phyloP scores from a whole-genome alignment of 2,797 vertebrate species.

The Gymnoscopelus braueri region DNA sequence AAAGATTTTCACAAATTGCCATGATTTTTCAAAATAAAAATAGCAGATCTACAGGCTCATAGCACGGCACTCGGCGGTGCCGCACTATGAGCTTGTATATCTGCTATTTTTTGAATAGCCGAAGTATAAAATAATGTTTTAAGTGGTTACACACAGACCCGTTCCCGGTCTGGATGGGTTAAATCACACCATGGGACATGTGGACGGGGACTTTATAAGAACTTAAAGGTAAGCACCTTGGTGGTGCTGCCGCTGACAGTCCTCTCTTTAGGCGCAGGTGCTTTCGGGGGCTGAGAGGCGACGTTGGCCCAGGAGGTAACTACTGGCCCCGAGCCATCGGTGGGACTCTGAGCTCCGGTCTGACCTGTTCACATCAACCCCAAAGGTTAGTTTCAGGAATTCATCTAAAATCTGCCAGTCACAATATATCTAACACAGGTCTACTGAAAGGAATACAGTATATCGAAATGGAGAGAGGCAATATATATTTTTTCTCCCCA shows the following conservation, averaged over 20 bases:
- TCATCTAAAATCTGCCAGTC: too few relatives aligned
- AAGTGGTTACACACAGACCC: too few relatives aligned
- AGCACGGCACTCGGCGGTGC: too few relatives aligned
- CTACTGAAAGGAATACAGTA: too few relatives aligned
- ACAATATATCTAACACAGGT: too few relatives aligned
- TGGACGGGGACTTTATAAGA: background rate
- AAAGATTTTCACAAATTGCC: too few relatives aligned
- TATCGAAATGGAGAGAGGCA: too few relatives aligned
- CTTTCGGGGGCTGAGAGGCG: constrained; percentile 85
- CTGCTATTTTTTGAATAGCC: background rate
- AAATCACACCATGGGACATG: background rate
- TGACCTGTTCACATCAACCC: constrained; percentile 44
- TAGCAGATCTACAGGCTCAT: too few relatives aligned
- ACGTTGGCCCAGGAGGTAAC: constrained; percentile 85
- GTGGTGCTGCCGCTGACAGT: constrained; percentile 44
- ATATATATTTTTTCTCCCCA: too few relatives aligned
- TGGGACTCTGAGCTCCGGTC: background rate
- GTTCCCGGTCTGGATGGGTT: too few relatives aligned
- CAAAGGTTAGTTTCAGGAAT: background rate
- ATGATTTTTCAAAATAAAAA: too few relatives aligned
- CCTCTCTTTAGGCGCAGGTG: constrained; percentile 64
- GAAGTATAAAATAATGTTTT: background rate
- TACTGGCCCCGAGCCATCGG: constrained; percentile 19
- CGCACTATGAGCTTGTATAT: too few relatives aligned
- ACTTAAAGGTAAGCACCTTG: constrained; percentile 62